Conservation (phyloP, 2,888 invertebrate genomes). For the Trachelus iudaicus region DNA sequence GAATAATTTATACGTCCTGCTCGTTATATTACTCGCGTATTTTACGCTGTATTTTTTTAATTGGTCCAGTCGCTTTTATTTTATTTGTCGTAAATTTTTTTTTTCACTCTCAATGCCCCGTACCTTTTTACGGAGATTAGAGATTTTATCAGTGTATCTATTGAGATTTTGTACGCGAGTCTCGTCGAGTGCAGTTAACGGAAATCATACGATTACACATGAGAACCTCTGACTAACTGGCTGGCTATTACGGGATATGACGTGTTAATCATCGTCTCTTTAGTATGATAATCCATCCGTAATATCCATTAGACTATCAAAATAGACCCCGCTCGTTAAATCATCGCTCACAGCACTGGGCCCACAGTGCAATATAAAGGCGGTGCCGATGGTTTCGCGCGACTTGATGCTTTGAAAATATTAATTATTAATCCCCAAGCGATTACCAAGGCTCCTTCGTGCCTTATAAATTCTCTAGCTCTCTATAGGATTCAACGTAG, state of each 20-base stretch:
- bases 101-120: not conserved
- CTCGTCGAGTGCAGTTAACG: not conserved
- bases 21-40: too few species aligned
- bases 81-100: not conserved
- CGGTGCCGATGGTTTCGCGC: not conserved
- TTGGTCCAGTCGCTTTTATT: not conserved
- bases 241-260: conserved; percentile 41
- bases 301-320: conserved; percentile 50
- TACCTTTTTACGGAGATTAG: too few species aligned
- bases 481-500: not conserved
- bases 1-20: too few species aligned
- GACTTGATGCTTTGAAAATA: not conserved
- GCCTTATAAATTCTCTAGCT: not conserved
- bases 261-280: conserved; percentile 52
- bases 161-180: too few species aligned
- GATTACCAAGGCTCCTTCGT: not conserved
- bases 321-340: conserved; percentile 33
- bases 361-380: not conserved
- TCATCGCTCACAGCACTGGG: not conserved
- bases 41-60: not conserved
- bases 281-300: conserved; percentile 48
- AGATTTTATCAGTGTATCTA: too few species aligned
- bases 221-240: conserved; percentile 27
- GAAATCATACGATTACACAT: conserved; percentile 18
- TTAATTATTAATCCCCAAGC: not conserved